A percentile compares a stretch with the other conserved stretches of the same genome.
Conservation (phyloP, 2,797 vertebrate species). For the Danio albolineatus region DNA sequence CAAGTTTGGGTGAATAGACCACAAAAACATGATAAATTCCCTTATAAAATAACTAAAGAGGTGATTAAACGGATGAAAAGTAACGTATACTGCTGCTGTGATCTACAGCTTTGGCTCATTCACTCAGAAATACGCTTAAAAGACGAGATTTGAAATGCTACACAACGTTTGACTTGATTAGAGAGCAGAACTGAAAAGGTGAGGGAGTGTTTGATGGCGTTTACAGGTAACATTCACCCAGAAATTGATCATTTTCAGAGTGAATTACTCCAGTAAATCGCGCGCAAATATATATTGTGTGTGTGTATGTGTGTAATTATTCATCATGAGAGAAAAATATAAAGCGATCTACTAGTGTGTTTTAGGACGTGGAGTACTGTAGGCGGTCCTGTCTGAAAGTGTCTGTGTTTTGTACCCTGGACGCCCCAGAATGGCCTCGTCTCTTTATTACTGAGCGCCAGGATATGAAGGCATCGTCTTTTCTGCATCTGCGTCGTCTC, state of each 20-base stretch:
- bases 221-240: no score
- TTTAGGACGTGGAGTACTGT: slow-evolving; percentile 26
- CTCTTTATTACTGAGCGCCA: slow-evolving; percentile 26
- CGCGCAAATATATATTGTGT: no score
- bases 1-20: not conserved
- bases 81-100: not conserved
- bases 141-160: not conserved
- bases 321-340: no score
- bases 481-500: no score
- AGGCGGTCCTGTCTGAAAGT: slow-evolving; percentile 57
- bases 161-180: not conserved
- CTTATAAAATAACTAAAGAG: slow-evolving; percentile 18
- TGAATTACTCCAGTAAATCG: no score
- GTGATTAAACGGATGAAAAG: no score
- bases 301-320: no score
- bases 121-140: not conserved
- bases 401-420: slow-evolving; percentile 29
- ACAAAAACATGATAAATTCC: not conserved
- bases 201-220: no score
- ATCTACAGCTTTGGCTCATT: slow-evolving; percentile 36
- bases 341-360: no score
- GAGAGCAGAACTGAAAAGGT: no score
- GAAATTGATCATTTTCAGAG: no score
- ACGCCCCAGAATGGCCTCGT: slow-evolving; percentile 27
- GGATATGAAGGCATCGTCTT: slow-evolving; percentile 56